Base-by-base conservation (phyloP, 2,888 invertebrate genomes). In the Carabus problematicus region DNA sequence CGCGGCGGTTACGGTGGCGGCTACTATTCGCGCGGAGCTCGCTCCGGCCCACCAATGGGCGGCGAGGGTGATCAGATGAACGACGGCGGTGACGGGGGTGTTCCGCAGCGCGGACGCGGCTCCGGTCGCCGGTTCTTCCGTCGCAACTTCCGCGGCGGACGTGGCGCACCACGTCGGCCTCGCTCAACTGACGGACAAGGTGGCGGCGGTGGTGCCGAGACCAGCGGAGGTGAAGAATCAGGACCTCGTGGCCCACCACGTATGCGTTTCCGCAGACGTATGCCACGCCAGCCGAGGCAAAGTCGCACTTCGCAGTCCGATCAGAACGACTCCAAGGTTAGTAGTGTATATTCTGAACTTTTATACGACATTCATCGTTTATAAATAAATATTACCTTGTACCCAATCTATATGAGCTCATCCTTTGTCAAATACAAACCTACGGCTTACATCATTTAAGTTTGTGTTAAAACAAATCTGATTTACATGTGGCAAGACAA, bases 121-220 rank as follows among this genome's bases (percentile, higher is more conserved):
- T 79, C 81, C 72, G 82, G 84, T 71, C 84, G 85, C 77, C 87
- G 90, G 12, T 68, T 64, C 67, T 56, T 67, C 70, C 67, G 70
- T 62, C 89, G 90, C 74, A 91, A 91, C 80, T 89, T 88, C 85
- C 88, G 90, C 73, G 89, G 90, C 58, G 89, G 89, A 74, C 85
- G 88, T 73, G 88, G 85, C 58, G 83, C 88, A 47, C 84, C 84
- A 64, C 79, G 85, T 72, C 82, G 85, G 73, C 85, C 85, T 70
- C 84, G 84, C 73, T 85, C 85, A 74, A 84, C 85, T 77, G 86
- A 86, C 75, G 81, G 80, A 71, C 81, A 82, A 79, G 81, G 74
- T 63, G 80, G 79, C 73, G 81, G 82, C 75, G 82, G 78, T 49
- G 79, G 78, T 60, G 77, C 80, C 75, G 82, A 80, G 73, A 81